Evolutionary conservation across 2,888 invertebrate species (phyloP), one percentile per base, ranked within the genome.

Genomic region (Synergus japonicus): DNA sequence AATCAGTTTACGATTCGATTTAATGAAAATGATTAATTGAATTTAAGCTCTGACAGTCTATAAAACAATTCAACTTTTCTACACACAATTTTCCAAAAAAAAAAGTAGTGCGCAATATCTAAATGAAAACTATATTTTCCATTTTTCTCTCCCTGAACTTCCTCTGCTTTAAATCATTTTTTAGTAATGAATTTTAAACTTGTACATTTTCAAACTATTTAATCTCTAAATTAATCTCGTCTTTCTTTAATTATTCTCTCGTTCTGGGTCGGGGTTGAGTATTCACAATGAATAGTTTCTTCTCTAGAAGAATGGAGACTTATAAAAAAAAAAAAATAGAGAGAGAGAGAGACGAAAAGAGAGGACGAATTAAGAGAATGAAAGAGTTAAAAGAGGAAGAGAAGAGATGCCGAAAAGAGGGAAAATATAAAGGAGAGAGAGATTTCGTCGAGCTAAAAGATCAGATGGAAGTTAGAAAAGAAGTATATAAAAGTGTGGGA

Each of bases 371-470:
- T 69, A 69, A 67, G 49, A 63, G 78, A 80, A 78, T 79, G 78
- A 63, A 73, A 76, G 78, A 80, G 76, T 41, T 29, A 3, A 29
- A 29, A 67, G 80, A 80, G 54, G 78, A 43, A 58, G 41, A 58
- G 65, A 37, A 1, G 66, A 9, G 29, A 69, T 54, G 83, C 85
- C 86, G 60, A 8, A 60, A 60, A 18, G 22, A 60, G 22, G 49
- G 49, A 49, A 15, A 15, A 46, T 41, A 65, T 22, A 22, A 44
- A 67, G 29, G 29, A 49, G 22, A 22, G 69, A 69, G 29, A 49
- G 41, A 69, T 54, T 69, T 49, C 29, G 69, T 54, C 49, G 69
- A 54, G n/a, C 9, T 49, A n/a, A 54, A 37, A 49, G 67, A 69
- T 22, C 22, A 22, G 18, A 0, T 29, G 29, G n/a, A 15, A 49